Evolutionary conservation across 1,140 invertebrate genomes (phyloP).

Genomic region (Calosoma granatense): DNA sequence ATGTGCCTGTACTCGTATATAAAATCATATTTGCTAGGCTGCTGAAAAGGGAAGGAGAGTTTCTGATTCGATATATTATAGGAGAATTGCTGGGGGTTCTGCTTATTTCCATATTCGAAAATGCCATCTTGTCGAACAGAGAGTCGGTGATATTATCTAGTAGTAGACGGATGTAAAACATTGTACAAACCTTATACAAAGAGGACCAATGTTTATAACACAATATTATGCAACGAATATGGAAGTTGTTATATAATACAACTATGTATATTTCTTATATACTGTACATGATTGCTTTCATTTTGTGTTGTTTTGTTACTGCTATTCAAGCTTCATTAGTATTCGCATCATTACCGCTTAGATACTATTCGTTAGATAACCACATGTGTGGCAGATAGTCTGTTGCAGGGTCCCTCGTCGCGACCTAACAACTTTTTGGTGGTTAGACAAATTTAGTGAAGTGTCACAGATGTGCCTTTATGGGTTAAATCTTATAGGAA

Average conservation of each 20-base stretch:
- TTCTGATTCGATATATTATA: constrained; percentile 7
- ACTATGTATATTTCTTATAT: too few species aligned
- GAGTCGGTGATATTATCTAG: background rate
- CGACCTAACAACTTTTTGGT: background rate
- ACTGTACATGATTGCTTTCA: too few species aligned
- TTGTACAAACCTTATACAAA: too few species aligned
- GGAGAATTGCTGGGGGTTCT: background rate
- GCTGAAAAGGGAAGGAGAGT: background rate
- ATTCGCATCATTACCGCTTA: too few species aligned
- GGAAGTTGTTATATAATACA: too few species aligned
- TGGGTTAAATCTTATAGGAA: background rate
- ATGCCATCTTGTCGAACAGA: background rate
- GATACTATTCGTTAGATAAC: too few species aligned
- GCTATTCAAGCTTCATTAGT: too few species aligned
- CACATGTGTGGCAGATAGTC: too few species aligned
- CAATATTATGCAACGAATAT: too few species aligned
- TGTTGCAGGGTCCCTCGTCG: background rate
- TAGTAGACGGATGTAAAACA: too few species aligned
- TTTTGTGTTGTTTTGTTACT: too few species aligned
- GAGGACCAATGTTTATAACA: too few species aligned
- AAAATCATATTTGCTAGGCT: constrained; percentile 4
- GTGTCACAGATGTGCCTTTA: background rate
- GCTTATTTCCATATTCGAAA: constrained; percentile 7
- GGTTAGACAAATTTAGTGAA: background rate
- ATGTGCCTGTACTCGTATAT: background rate